phyloP scores from a whole-genome alignment of 2,888 invertebrate species.

The Hipparchia semele region DNA sequence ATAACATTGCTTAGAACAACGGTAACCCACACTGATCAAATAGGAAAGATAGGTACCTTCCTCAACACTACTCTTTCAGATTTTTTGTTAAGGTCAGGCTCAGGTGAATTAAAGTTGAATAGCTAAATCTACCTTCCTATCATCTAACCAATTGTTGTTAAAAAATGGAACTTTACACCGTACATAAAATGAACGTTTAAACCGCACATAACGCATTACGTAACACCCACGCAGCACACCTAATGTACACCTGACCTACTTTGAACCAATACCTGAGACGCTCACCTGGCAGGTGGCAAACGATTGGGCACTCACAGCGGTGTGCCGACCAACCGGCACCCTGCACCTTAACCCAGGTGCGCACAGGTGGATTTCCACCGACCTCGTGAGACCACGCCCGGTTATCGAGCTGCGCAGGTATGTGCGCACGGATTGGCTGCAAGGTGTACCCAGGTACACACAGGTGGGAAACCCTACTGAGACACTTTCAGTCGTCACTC shows the following conservation, averaged over 20 bases:
- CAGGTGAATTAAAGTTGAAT: not conserved
- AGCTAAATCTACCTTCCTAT: not conserved
- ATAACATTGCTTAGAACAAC: too few relatives aligned
- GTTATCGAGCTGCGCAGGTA: conserved; percentile 81
- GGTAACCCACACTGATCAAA: too few relatives aligned
- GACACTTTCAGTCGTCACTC: conserved; percentile 44
- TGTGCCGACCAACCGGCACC: conserved; percentile 61
- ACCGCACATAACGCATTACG: conserved; percentile 13
- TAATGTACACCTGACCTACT: conserved; percentile 47
- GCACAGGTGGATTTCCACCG: conserved; percentile 58
- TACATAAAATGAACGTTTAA: not conserved
- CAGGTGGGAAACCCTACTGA: conserved; percentile 55
- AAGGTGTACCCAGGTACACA: conserved; percentile 66
- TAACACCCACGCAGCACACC: conserved; percentile 30
- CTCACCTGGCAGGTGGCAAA: conserved; percentile 62
- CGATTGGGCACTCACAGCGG: conserved; percentile 22
- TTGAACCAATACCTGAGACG: conserved; percentile 60
- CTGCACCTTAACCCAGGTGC: conserved; percentile 64
- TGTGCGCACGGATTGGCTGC: conserved; percentile 77
- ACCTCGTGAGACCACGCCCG: conserved; percentile 66
- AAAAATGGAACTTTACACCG: not conserved
- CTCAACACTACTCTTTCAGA: too few relatives aligned
- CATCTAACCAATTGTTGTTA: too few relatives aligned
- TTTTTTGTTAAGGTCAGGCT: not conserved
- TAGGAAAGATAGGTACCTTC: too few relatives aligned